These are phyloP conservation scores for Rhinoderma darwinii DNA, from an alignment of 2,113 vertebrate genomes.

Conservation along the genomic window DNA sequence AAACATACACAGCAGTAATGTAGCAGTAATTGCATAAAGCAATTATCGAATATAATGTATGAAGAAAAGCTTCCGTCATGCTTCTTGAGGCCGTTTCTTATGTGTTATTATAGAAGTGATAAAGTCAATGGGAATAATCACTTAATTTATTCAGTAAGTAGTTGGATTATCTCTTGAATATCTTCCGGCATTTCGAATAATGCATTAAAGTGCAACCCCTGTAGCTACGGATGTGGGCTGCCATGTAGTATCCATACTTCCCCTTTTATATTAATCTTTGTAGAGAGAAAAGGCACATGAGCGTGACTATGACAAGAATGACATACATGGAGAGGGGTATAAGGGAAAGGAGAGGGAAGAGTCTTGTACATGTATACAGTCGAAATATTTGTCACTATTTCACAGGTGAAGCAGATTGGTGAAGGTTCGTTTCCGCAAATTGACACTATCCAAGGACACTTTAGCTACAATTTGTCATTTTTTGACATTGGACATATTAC, in stretches of 20 bases:
- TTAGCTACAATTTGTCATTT: not conserved
- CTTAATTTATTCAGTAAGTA: constrained; percentile 23
- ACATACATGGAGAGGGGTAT: too few species aligned
- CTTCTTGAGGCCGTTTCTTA: not conserved
- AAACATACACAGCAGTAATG: constrained; percentile 19
- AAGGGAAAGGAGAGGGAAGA: too few species aligned
- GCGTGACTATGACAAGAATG: too few species aligned
- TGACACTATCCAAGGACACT: not conserved
- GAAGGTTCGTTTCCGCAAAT: not conserved
- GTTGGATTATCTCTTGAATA: constrained; percentile 2
- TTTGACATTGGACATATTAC: too few species aligned
- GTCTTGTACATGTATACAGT: too few species aligned
- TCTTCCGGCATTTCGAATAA: not conserved
- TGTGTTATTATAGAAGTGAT: constrained; percentile 24
- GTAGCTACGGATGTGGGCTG: not conserved
- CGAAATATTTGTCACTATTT: too few species aligned
- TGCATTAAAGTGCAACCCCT: constrained; percentile 6
- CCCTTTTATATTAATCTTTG: not conserved
- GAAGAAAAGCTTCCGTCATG: not conserved
- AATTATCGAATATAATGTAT: constrained; percentile 50
- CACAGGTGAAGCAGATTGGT: not conserved
- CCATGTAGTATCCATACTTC: not conserved
- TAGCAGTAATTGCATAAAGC: constrained; percentile 27
- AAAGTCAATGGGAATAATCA: not conserved
- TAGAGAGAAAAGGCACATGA: too few species aligned